Percentiles rank a stretch among this genome's conserved stretches.
Conservation (phyloP, 1,140 invertebrate species). For the Trachymyrmex cornetzi region DNA sequence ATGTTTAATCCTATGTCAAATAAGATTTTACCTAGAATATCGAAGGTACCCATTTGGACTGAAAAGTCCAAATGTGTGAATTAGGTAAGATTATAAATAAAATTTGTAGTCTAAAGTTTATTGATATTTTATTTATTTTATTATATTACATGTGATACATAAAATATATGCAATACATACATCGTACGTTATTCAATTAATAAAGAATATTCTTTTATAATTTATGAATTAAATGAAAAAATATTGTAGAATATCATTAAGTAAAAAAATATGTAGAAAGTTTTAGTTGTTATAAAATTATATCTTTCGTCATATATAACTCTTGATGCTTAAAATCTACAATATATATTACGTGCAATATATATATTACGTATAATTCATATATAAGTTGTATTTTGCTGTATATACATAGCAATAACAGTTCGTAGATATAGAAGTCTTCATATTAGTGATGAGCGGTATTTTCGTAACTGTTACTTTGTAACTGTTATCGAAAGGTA, state of each 20-base stretch:
- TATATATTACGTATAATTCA: not conserved
- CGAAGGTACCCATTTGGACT: constrained; percentile 63
- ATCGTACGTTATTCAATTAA: not conserved
- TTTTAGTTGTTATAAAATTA: not conserved
- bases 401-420: not conserved
- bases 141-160: constrained; percentile 56
- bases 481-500: too few species aligned
- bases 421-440: not conserved
- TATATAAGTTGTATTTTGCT: not conserved
- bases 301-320: not conserved
- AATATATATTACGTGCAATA: not conserved
- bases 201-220: constrained; percentile 3
- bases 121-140: constrained; percentile 61
- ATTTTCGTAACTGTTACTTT: too few species aligned
- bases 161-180: constrained; percentile 20
- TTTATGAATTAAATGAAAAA: not conserved
- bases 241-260: not conserved
- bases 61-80: constrained; percentile 68
- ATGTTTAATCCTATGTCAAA: constrained; percentile 67
- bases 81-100: constrained; percentile 61
- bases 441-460: too few species aligned
- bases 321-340: constrained; percentile 8
- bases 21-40: constrained; percentile 58
- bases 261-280: not conserved
- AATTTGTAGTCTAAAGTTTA: constrained; percentile 30